Evolutionary conservation across 2,888 invertebrate species (phyloP).

Genomic region (Parnassius orleans): DNA sequence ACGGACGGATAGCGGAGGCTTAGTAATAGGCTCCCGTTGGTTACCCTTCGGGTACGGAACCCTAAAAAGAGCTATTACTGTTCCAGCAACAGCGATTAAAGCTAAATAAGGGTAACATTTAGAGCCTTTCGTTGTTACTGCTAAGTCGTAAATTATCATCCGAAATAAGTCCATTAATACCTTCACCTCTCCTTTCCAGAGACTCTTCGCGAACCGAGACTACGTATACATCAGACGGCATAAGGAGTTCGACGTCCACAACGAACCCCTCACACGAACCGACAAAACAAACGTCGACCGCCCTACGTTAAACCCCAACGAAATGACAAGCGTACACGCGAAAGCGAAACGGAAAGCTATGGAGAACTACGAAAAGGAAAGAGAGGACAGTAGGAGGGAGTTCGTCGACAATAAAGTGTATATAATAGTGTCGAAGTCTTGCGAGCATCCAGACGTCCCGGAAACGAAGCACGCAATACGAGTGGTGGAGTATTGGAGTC

Average conservation of each 20-base stretch:
- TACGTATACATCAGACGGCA: slow-evolving; percentile 91
- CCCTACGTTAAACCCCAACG: slow-evolving; percentile 1
- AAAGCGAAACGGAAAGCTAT: slow-evolving; percentile 57
- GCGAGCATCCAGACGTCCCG: slow-evolving; percentile 86
- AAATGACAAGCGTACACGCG: slow-evolving; percentile 50
- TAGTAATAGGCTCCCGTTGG: too few relatives aligned
- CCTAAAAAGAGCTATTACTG: too few relatives aligned
- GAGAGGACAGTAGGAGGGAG: slow-evolving; percentile 4
- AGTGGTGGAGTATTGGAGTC: slow-evolving; percentile 91
- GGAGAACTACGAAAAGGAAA: slow-evolving; percentile 37
- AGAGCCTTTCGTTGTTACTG: too few relatives aligned
- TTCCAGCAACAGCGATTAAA: too few relatives aligned
- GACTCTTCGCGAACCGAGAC: slow-evolving; percentile 91
- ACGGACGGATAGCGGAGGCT: too few relatives aligned
- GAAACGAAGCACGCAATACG: slow-evolving; percentile 84
- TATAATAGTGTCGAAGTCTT: slow-evolving; percentile 83
- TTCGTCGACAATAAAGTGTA: slow-evolving; percentile 42
- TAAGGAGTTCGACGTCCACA: slow-evolving; percentile 50
- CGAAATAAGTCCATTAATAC: not conserved
- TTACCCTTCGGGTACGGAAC: too few relatives aligned
- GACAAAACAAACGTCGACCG: slow-evolving; percentile 20
- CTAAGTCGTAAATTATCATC: not conserved
- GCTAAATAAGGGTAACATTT: too few relatives aligned
- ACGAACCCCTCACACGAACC: slow-evolving; percentile 26
- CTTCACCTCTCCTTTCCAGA: slow-evolving; percentile 64